A percentile compares a stretch with the other conserved stretches of the same genome.
Conservation (phyloP, 2,888 invertebrate genomes). For the Lepidocyrtoides sp. region DNA sequence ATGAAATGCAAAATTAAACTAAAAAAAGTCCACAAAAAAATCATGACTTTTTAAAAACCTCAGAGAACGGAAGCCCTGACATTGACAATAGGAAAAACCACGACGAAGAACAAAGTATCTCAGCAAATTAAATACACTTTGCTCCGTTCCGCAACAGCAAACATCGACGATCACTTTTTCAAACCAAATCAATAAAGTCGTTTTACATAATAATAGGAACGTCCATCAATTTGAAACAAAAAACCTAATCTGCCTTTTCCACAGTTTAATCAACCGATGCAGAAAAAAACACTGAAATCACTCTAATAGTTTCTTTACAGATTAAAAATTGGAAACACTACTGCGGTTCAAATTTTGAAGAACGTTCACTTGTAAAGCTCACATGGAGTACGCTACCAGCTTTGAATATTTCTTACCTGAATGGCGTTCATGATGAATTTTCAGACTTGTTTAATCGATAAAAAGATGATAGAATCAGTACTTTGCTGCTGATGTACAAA, state of each 20-base stretch:
- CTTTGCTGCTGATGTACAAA: no score
- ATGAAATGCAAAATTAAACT: background rate
- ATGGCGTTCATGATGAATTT: constrained; percentile 60
- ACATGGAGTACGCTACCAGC: background rate
- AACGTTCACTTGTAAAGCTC: background rate
- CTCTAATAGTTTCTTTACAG: background rate
- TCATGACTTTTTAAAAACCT: background rate
- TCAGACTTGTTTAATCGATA: background rate
- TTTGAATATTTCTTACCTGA: constrained; percentile 57
- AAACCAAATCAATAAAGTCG: constrained; percentile 14
- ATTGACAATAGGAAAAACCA: constrained; percentile 61
- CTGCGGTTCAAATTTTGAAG: background rate
- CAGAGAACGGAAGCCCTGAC: constrained; percentile 46
- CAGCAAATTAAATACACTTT: background rate
- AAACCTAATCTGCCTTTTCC: background rate
- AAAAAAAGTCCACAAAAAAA: background rate
- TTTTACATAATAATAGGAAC: background rate
- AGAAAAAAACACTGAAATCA: no score
- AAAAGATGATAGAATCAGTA: no score
- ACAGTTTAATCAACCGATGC: constrained; percentile 13
- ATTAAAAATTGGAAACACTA: constrained; percentile 20
- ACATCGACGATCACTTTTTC: constrained; percentile 39
- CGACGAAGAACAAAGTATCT: background rate
- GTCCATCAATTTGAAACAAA: background rate
- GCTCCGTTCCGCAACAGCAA: constrained; percentile 4